Base-by-base conservation (phyloP, 2,797 vertebrate species). In the Gymnoscopelus braueri region DNA sequence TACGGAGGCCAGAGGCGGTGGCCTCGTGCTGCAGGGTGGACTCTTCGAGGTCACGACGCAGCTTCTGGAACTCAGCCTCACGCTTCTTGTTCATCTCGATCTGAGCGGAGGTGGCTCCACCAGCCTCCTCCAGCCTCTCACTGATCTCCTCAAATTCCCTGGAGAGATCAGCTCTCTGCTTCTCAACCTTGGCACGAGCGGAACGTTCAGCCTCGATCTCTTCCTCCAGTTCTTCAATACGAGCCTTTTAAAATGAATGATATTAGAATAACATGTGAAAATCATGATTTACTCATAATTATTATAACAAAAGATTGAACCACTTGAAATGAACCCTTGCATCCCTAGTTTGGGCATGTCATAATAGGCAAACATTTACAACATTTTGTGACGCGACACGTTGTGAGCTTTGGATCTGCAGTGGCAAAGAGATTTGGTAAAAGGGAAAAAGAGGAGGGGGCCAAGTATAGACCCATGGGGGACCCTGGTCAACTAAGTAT, bases 61-160 rank as follows among this genome's bases (percentile, higher is more conserved):
- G 49, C 63, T 94, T 96, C 91, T 95, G 95, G 75, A 95, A 95
- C 74, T 97, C 95, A 0, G 94, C 80, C 74, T 96, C 95, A 0
- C 94, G 86, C 81, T 96, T 96, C 91, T 96, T 96, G 90, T 94
- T 95, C 92, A 95, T 86, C 87, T 95, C 94, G 3, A 94, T 87
- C 85, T 95, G 94, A 73, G 79, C 92, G 0, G 93, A 72, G 0
- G 94, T 95, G 0, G 94, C 94, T 0, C 95, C 95, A 0, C 95
- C 89, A 35, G 95, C 95, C 76, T 95, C 95, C n/a, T 96, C 95
- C 48, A 96, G 91, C 8, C 85, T 89, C 73, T 91, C 92, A 0
- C 94, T 95, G 92, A 96, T 95, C 87, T 96, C 95, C 78, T 96
- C 94, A 2, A 96, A 93, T 72, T 96, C 95, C 68, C 94, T 79